Evolutionary conservation across 2,888 invertebrate species (phyloP), one percentile per base, ranked within the genome.

Genomic region (Lampropteryx suffumata): DNA sequence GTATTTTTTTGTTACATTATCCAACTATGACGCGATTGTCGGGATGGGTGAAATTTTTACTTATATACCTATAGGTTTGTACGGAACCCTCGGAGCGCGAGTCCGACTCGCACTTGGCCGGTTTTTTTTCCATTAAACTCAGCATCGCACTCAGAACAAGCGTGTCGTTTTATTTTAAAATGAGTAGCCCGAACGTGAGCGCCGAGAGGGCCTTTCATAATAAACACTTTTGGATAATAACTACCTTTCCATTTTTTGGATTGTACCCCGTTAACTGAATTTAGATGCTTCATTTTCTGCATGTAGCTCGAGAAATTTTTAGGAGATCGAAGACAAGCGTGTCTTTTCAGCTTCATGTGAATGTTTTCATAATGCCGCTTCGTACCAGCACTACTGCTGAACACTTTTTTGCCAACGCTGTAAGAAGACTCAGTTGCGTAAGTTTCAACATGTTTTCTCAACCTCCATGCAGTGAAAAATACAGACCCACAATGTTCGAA

Each of bases 351-450:
- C 51, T 82, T 82, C 69, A 87, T 86, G 33, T 91, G 91, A 0
- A 91, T 86, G 0, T 91, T 91, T 32, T 82, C 75, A 50, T 92
- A 91, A 44, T 91, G 79, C 10, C 88, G 88, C 44, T 17, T 17
- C 2, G 17, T 84, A 0, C 81, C 75, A 58, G 85, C 86, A 26
- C 79, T 79, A 0, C 91, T 90, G 0, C 84, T 76, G 45, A 91
- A 92, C 0, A 87, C 72, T 65, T 91, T 91, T 7, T 85, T 79
- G 45, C 92, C 92, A 11, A 12, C 17, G 0, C 87, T 87, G 50
- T 92, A 37, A 13, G 29, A 37, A 5, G 27, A 27, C 4, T 13
- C 27, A 5, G 27, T 9, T 27, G 13, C 11, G n/a, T 37, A 27
- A 4, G 9, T n/a, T 0, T 4, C n/a, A 27, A 27, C 9, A 9